Conservation (phyloP, 2,888 invertebrate genomes). For the Rotaria magnacalcarata region DNA sequence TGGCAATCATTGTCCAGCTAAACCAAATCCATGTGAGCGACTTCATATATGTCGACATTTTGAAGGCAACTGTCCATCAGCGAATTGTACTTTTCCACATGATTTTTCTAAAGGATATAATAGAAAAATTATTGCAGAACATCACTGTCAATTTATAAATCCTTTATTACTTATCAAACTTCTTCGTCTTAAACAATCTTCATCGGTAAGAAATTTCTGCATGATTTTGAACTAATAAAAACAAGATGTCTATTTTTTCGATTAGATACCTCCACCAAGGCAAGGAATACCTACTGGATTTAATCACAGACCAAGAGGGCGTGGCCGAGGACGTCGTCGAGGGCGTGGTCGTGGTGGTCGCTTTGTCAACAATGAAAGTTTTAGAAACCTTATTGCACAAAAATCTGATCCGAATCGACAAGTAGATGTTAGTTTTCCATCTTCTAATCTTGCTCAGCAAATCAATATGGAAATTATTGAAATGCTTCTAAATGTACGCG, state of each 20-base stretch:
- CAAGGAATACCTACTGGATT: not conserved
- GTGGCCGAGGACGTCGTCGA: not conserved
- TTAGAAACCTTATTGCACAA: not conserved
- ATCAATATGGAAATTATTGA: not conserved
- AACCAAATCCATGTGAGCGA: not conserved
- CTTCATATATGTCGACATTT: not conserved
- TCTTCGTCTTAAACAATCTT: not conserved
- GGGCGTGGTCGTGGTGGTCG: not conserved
- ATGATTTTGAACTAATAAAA: too few relatives aligned
- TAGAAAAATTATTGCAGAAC: not conserved
- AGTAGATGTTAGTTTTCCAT: not conserved
- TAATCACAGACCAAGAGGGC: not conserved
- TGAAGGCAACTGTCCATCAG: not conserved
- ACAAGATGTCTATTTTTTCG: too few relatives aligned
- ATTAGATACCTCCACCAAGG: too few relatives aligned
- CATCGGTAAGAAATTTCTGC: not conserved
- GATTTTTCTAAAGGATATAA: not conserved
- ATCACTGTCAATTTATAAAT: not conserved
- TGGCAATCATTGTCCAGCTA: not conserved
- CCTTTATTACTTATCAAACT: not conserved
- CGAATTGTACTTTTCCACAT: not conserved
- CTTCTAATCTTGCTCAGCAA: not conserved
- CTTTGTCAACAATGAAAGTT: not conserved
- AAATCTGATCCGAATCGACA: not conserved
- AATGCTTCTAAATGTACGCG: not conserved